Percentiles rank a stretch among this genome's conserved stretches.
These are phyloP conservation scores for Cheumatopsyche charites DNA, from an alignment of 1,140 invertebrate species.

Conservation along the genomic window DNA sequence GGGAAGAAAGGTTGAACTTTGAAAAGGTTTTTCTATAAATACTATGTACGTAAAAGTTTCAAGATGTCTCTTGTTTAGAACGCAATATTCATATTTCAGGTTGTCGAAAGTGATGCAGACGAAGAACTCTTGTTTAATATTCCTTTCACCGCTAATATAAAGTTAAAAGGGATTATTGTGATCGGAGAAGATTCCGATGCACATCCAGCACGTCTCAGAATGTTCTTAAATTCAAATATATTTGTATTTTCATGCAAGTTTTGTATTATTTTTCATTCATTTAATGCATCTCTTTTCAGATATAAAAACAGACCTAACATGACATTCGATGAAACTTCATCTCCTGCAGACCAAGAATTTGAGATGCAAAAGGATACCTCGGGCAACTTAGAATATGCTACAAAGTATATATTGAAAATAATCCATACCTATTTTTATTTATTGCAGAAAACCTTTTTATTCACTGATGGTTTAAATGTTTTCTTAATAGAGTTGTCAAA, in stretches of 20 bases:
- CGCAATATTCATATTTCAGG: slow-evolving; percentile 64
- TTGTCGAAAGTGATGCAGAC: slow-evolving; percentile 93
- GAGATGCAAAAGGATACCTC: slow-evolving; percentile 79
- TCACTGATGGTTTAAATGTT: background rate
- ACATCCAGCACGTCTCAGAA: slow-evolving; percentile 83
- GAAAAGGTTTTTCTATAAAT: slow-evolving; percentile 66
- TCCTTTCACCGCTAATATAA: slow-evolving; percentile 93
- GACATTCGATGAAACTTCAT: slow-evolving; percentile 87
- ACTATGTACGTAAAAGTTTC: slow-evolving; percentile 26
- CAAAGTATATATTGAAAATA: slow-evolving; percentile 69
- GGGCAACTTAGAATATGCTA: slow-evolving; percentile 85
- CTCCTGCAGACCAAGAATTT: slow-evolving; percentile 87
- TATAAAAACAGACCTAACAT: slow-evolving; percentile 92
- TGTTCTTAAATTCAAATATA: slow-evolving; percentile 68
- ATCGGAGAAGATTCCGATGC: slow-evolving; percentile 83
- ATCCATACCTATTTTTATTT: background rate
- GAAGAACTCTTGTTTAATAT: slow-evolving; percentile 95
- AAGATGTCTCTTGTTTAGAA: background rate
- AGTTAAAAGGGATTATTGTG: slow-evolving; percentile 92
- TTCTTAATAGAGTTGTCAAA: slow-evolving; percentile 78
- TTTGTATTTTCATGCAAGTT: slow-evolving; percentile 11
- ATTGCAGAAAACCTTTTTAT: background rate
- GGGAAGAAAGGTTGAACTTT: slow-evolving; percentile 82
- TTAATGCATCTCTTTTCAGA: slow-evolving; percentile 59
- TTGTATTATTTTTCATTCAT: background rate